Percentiles rank a stretch among this genome's conserved stretches.
Evolutionary conservation across 2,797 vertebrate species (phyloP).

Genomic region (Acomys russatus): DNA sequence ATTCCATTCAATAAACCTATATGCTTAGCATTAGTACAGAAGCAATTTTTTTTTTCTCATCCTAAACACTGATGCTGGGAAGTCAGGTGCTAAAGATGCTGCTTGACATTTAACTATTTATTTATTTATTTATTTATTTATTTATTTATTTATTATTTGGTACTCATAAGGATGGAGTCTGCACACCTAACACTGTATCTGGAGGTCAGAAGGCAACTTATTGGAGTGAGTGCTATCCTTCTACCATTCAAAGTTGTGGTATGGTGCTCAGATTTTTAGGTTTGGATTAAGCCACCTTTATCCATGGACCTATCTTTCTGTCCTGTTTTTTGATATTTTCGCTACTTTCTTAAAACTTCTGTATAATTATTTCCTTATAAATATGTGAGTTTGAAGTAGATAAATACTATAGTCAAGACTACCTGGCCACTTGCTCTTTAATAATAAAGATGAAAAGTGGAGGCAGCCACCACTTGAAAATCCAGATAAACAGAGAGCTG

Average conservation of each 20-base stretch:
- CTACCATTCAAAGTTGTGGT: accelerated
- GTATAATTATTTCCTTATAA: conserved; percentile 84
- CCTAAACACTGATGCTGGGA: not conserved
- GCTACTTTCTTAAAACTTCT: conserved; percentile 63
- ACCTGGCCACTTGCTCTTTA: conserved; percentile 78
- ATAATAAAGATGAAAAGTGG: conserved; percentile 80
- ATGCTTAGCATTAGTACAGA: not conserved
- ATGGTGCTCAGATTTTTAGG: not conserved
- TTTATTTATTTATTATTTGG: not conserved
- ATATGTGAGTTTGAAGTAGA: conserved; percentile 80
- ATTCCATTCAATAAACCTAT: not conserved
- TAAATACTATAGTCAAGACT: conserved; percentile 75
- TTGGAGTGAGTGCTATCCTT: not conserved
- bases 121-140: not conserved
- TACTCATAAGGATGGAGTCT: not conserved
- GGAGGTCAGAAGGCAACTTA: not conserved
- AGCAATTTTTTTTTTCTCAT: not conserved
- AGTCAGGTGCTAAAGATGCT: not conserved
- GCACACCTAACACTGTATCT: not conserved
- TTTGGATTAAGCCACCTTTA: not conserved
- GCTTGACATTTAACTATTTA: not conserved
- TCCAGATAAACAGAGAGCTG: conserved; percentile 82
- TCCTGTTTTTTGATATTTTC: not conserved
- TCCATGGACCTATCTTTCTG: not conserved
- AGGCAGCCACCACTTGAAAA: conserved; percentile 74